phyloP scores from a whole-genome alignment of 2,888 invertebrate species.

The Brachypterus glaber region DNA sequence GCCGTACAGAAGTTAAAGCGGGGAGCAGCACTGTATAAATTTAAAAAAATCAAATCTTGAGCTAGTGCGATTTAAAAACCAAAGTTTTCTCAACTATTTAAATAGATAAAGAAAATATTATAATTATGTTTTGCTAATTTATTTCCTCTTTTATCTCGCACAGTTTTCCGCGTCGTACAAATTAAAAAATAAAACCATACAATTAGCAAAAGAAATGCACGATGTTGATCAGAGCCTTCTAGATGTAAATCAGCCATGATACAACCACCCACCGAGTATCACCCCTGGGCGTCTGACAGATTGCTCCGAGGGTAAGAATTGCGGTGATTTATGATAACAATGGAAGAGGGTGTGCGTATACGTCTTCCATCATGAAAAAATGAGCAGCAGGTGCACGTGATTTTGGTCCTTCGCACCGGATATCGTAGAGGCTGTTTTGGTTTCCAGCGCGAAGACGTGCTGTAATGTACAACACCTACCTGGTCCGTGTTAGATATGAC shows the following conservation, averaged over 20 bases:
- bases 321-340: slow-evolving; percentile 31
- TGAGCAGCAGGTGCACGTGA: slow-evolving; percentile 17
- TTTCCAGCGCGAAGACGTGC: slow-evolving; percentile 21
- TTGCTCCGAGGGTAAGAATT: slow-evolving; percentile 34
- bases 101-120: too few species aligned
- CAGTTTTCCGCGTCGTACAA: too few species aligned
- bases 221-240: too few species aligned
- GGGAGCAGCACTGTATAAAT: too few species aligned
- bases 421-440: slow-evolving; percentile 25
- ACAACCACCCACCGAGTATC: slow-evolving; percentile 36
- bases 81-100: too few species aligned
- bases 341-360: slow-evolving; percentile 31
- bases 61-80: too few species aligned
- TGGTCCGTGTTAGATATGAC: slow-evolving; percentile 33
- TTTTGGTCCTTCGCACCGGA: slow-evolving; percentile 21
- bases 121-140: too few species aligned
- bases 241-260: slow-evolving; percentile 7
- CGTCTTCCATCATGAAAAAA: slow-evolving; percentile 24
- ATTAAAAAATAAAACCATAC: too few species aligned
- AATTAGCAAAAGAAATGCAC: too few species aligned
- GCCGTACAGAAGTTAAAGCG: too few species aligned
- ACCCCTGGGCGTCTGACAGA: slow-evolving; percentile 39
- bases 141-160: too few species aligned
- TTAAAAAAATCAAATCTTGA: too few species aligned
- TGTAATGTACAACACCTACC: slow-evolving; percentile 34